Conservation (phyloP, 2,113 vertebrate genomes). For the Tachysurus fulvidraco region DNA sequence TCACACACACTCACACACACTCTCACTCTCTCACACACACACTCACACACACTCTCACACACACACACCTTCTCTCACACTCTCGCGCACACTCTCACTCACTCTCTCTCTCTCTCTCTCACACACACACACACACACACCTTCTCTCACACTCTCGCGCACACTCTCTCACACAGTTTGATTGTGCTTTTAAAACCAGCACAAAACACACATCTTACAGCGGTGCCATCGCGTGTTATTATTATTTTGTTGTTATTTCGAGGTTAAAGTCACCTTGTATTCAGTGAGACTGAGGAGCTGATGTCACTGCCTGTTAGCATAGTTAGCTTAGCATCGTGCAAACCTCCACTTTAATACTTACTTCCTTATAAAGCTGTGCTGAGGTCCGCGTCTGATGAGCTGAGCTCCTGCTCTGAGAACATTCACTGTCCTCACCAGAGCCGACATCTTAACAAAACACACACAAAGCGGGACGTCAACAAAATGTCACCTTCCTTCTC, state of each 20-base stretch:
- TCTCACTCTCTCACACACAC: background rate
- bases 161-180: background rate
- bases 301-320: background rate
- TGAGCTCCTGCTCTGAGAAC: conserved; percentile 28
- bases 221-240: background rate
- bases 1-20: background rate
- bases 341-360: background rate
- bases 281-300: too few species aligned
- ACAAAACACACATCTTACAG: too few species aligned
- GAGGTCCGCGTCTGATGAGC: conserved; percentile 14
- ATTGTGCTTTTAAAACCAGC: too few species aligned
- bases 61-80: background rate
- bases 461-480: background rate
- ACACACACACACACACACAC: background rate
- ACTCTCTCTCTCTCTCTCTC: background rate
- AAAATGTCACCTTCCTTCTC: conserved; percentile 29
- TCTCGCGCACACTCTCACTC: background rate
- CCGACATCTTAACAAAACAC: conserved; percentile 24
- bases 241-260: background rate
- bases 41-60: conserved; percentile 62
- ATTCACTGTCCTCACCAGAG: conserved; percentile 17
- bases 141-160: too few species aligned
- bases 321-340: background rate
- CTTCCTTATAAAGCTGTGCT: conserved; percentile 18
- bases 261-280: background rate